Percentiles rank a stretch among this genome's conserved stretches.
phyloP scores from a whole-genome alignment of 2,797 vertebrate species.

The Clarias platycephalus region DNA sequence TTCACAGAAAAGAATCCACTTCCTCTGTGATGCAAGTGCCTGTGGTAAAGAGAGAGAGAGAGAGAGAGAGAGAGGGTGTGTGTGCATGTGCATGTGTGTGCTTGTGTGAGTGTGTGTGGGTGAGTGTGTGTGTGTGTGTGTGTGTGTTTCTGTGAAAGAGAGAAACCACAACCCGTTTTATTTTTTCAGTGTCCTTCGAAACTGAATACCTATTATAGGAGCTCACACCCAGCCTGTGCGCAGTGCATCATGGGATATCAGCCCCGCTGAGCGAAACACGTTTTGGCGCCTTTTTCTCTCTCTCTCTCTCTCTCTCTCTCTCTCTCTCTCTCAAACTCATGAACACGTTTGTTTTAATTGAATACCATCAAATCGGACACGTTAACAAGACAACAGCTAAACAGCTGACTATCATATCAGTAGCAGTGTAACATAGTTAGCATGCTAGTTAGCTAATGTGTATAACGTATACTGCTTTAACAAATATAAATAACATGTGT shows the following conservation, averaged over 20 bases:
- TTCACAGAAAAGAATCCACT: constrained; percentile 39
- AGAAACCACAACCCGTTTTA: not conserved
- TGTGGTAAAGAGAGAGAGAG: constrained; percentile 32
- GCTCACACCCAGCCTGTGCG: not conserved
- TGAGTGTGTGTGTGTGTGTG: not conserved
- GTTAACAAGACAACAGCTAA: not conserved
- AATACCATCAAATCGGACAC: not conserved
- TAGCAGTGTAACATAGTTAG: not conserved
- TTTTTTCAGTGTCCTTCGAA: constrained; percentile 11
- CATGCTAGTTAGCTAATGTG: not conserved
- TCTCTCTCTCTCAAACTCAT: not conserved
- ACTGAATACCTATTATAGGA: not conserved
- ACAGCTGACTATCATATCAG: not conserved
- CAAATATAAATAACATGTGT: not conserved
- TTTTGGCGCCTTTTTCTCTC: no score
- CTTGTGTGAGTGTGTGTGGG: constrained; percentile 1
- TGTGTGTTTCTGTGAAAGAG: not conserved
- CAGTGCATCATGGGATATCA: constrained; percentile 14
- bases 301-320: no score
- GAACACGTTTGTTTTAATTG: not conserved
- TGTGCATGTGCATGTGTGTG: not conserved
- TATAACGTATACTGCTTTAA: not conserved
- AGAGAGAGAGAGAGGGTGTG: not conserved
- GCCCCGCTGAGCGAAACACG: not conserved
- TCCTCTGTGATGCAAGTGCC: constrained; percentile 48